Evolutionary conservation across 1,140 invertebrate genomes (phyloP).

Genomic region (Drosophila persimilis): DNA sequence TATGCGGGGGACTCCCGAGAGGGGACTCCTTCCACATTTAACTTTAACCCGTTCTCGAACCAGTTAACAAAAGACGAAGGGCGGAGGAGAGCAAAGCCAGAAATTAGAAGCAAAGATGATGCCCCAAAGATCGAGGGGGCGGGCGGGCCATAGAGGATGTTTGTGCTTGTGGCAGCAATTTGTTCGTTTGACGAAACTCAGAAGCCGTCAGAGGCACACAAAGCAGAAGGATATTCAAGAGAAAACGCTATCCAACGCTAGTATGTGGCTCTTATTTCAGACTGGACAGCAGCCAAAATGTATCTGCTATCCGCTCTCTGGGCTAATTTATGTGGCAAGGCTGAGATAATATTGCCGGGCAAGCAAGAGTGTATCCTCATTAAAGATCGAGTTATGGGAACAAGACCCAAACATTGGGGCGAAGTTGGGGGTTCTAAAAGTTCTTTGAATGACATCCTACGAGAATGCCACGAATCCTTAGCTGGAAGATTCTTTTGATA

Average conservation of each 20-base stretch:
- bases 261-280: conserved; percentile 45
- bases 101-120: conserved; percentile 52
- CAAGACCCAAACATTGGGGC: no score
- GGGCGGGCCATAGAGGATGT: conserved; percentile 8
- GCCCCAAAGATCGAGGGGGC: neutral
- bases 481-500: no score
- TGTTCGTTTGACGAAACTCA: conserved; percentile 44
- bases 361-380: no score
- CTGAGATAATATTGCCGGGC: no score
- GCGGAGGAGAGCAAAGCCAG: conserved; percentile 26
- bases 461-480: no score
- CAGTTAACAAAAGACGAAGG: conserved; percentile 60
- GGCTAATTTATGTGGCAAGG: no score
- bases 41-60: conserved; percentile 65
- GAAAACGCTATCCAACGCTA: conserved; percentile 6
- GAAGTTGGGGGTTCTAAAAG: no score
- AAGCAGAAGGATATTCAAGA: conserved; percentile 38
- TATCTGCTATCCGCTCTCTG: no score
- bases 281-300: neutral
- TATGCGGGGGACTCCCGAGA: neutral
- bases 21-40: conserved; percentile 33
- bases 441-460: no score
- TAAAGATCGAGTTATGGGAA: no score
- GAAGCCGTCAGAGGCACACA: conserved; percentile 9
- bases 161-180: conserved; percentile 41